Base-by-base conservation (phyloP, 2,888 invertebrate genomes). In the Apomyelois bistriatella region DNA sequence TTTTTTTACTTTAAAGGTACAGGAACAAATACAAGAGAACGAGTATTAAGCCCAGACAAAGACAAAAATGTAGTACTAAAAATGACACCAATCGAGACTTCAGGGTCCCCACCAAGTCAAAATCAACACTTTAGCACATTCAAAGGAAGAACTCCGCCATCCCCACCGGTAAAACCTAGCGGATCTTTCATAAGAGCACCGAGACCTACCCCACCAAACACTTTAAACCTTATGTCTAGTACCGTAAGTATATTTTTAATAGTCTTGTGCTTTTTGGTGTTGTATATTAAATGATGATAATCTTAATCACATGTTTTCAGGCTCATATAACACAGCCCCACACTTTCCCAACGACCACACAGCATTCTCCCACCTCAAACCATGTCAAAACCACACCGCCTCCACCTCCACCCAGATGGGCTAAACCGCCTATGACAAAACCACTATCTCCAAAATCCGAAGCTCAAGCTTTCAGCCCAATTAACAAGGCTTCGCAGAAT, bases 341-440 rank as follows among this genome's bases (percentile, higher is more conserved):
- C 64, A 80, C 90, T 70, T 90, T 89, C 70, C 90, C 87, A 43
- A 82, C 79, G 51, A 70, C 79, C 63, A 76, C 77, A 52, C 84
- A 80, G 69, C 80, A 82, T 59, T 90, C 89, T 61, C 89, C 87
- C 61, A 87, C 80, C 57, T 84, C 75, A 59, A 77, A 70, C 56
- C 77, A 66, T 58, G 68, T 78, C 46, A 90, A 90, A 76, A 92
- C 85, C 46, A 94, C 94, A 32, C 96, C 96, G 1, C 96, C 96
- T 5, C 95, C 95, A 0, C 96, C 96, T 0, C 96, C 96, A 0
- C 94, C 96, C 10, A 91, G 96, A 68, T 96, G 96, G 96, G 94
- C 95, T 0, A 96, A 96, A 76, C 96, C 96, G 0, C 91, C 92
- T 1, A 90, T 91, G 17, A 85, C 90, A 22, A 90, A 92, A 61